Percentiles rank a stretch among this genome's conserved stretches.
Evolutionary conservation across 2,113 vertebrate species (phyloP).

Genomic region (Perca schrenkii): DNA sequence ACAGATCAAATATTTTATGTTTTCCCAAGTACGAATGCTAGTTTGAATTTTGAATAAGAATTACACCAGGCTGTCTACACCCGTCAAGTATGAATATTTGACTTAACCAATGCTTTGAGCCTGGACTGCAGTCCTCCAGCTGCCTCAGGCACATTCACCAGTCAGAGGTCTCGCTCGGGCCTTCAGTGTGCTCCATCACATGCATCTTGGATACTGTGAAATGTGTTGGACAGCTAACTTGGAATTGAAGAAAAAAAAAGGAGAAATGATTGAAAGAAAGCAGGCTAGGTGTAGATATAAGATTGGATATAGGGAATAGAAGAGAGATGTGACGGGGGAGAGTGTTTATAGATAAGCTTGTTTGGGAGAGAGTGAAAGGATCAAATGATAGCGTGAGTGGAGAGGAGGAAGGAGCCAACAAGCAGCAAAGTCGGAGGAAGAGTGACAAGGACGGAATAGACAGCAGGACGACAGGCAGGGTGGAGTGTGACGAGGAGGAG

Average conservation of each 20-base stretch:
- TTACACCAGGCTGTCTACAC: not conserved
- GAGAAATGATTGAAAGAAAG: slow-evolving; percentile 52
- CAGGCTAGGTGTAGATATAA: slow-evolving; percentile 42
- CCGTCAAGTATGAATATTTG: slow-evolving; percentile 14
- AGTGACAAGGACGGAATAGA: slow-evolving; percentile 79
- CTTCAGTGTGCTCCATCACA: slow-evolving; percentile 12
- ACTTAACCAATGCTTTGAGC: slow-evolving; percentile 23
- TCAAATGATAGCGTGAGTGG: slow-evolving; percentile 60
- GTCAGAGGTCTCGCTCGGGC: slow-evolving; percentile 31
- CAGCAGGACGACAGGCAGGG: slow-evolving; percentile 75
- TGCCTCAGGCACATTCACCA: slow-evolving; percentile 51
- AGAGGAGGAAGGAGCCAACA: slow-evolving; percentile 60
- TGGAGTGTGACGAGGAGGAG: slow-evolving; percentile 72
- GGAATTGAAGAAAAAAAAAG: slow-evolving; percentile 44
- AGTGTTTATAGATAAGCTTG: slow-evolving; percentile 55
- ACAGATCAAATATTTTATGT: slow-evolving; percentile 2
- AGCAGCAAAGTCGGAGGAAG: slow-evolving; percentile 59
- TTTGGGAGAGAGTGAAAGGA: slow-evolving; percentile 55
- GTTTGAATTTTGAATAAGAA: slow-evolving; percentile 29
- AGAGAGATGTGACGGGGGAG: slow-evolving; percentile 29
- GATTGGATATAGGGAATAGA: slow-evolving; percentile 53
- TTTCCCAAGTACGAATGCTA: not conserved
- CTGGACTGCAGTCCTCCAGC: slow-evolving; percentile 28
- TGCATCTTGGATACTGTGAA: slow-evolving; percentile 28
- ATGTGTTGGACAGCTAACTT: slow-evolving; percentile 45